Base-by-base conservation (phyloP, 2,797 vertebrate species). In the Rhinogobio ventralis region DNA sequence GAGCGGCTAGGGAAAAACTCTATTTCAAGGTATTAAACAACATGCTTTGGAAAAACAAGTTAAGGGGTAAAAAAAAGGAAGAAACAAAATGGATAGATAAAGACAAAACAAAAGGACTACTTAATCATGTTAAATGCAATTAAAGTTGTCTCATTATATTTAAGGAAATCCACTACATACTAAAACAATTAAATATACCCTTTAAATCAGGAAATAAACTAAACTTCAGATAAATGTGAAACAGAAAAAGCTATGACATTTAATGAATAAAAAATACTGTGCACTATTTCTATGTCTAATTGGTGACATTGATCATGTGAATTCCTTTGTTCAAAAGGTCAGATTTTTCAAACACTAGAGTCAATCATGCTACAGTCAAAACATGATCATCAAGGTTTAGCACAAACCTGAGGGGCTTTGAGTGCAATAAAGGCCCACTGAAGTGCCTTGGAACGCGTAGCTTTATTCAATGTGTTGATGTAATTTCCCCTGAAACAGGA, bases 1-100 rank as follows among this genome's bases (percentile, higher is more conserved):
- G 45, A 82, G 42, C 30, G 7, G 77, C 83, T 28, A 62, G 83
- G 74, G 87, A 79, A 86, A 64, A 76, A 33, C 72, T 82, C 30
- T 7, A 76, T 81, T 85, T 77, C 23, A 76, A 42, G 66, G 28
- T 85, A 60, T 68, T 82, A 87, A 72, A 81, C 72, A 28, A 19
- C 73, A 81, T 20, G 3, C 25, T 64, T 80, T 62, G 19, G 10
- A 53, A 19, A 78, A 76, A 76, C 4, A 76, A 55, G 19, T 28
- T 74, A 14, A 25, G 36, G 33, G 13, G 11, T n/a, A 23, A 30
- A 39, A 68, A 45, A 20, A n/a, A 25, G 3, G 1, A 69, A 23
- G 28, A 68, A 68, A 55, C 45, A 23, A 76, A 55, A 25, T 1
- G 1, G 45, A 53, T 33, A 66, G 14, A 67, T n/a, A 78, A 77